Evolutionary conservation across 1,140 invertebrate genomes (phyloP), one percentile per base, ranked within the genome.

Genomic region (Popillia japonica): DNA sequence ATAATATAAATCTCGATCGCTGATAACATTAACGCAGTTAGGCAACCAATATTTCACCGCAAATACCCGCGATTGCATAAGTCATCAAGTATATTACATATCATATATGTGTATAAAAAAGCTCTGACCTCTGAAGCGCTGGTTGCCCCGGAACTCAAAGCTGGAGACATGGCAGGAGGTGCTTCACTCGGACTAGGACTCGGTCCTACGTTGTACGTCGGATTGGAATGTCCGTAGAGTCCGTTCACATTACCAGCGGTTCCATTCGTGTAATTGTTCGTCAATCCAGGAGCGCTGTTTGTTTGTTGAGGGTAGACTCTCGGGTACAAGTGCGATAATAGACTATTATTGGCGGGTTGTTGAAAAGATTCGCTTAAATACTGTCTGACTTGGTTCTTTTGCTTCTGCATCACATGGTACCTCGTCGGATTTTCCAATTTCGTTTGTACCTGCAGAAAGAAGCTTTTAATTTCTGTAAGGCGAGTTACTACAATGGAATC

Each of bases 401-500:
- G 94, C 82, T 94, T 96, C 87, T 97, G 94, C 77, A 95, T 93
- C 77, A 97, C 94, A 89, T 97, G 95, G 87, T 97, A 98, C 80
- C 92, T 90, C 20, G 96, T 97, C 68, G 96, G 96, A 87, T 97
- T 96, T 86, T 96, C 94, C 84, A 98, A 87, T 79, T 93, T 90
- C 22, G 95, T 96, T 85, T 93, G 90, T 76, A 96, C 94, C 94
- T 94, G 85, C 0, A 87, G 85, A 55, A 78, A 61, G 40, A 73
- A 73, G n/a, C n/a, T n/a, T n/a, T n/a, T n/a, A n/a, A n/a, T n/a
- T n/a, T n/a, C n/a, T n/a, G n/a, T n/a, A n/a, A n/a, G n/a, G n/a
- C n/a, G n/a, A n/a, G n/a, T n/a, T n/a, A n/a, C n/a, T n/a, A n/a
- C n/a, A n/a, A n/a, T n/a, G n/a, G n/a, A n/a, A n/a, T n/a, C n/a